Evolutionary conservation across 2,888 invertebrate genomes (phyloP).

Genomic region (Ptilodon capucinus): DNA sequence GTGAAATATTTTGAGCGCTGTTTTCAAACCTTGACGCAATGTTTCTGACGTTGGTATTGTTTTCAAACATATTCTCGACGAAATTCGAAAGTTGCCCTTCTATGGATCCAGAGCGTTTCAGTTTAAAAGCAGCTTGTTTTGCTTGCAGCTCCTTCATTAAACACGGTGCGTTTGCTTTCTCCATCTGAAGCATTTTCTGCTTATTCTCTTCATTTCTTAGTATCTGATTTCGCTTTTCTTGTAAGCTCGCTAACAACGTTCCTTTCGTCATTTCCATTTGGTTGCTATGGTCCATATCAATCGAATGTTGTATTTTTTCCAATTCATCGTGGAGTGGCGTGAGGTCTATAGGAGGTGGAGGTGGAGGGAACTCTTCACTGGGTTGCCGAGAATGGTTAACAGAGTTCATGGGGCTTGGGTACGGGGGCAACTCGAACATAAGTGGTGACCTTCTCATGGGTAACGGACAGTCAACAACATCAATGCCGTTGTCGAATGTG

Average conservation of each 20-base stretch:
- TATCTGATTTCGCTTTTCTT: conserved; percentile 85
- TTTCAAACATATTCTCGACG: conserved; percentile 39
- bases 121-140: conserved; percentile 85
- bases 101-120: conserved; percentile 64
- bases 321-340: conserved; percentile 85
- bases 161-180: conserved; percentile 47
- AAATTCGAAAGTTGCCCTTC: conserved; percentile 65
- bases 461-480: conserved; percentile 85
- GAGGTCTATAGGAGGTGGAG: conserved; percentile 90
- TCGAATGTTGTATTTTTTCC: conserved; percentile 66
- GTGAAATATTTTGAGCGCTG: conserved; percentile 45
- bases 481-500: conserved; percentile 77
- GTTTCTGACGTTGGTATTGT: conserved; percentile 85
- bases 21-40: conserved; percentile 91
- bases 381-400: conserved; percentile 92
- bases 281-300: conserved; percentile 23
- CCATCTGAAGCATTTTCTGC: conserved; percentile 51
- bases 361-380: conserved; percentile 95
- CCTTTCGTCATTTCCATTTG: conserved; percentile 56
- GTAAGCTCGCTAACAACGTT: conserved; percentile 84
- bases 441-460: conserved; percentile 65
- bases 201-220: conserved; percentile 64
- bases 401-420: conserved; percentile 90
- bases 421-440: conserved; percentile 88
- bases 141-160: conserved; percentile 92